Evolutionary conservation across 92 coral and sea anemone species (phyloP), one percentile per base, ranked within the genome.

Genomic region (Heteractis magnifica): DNA sequence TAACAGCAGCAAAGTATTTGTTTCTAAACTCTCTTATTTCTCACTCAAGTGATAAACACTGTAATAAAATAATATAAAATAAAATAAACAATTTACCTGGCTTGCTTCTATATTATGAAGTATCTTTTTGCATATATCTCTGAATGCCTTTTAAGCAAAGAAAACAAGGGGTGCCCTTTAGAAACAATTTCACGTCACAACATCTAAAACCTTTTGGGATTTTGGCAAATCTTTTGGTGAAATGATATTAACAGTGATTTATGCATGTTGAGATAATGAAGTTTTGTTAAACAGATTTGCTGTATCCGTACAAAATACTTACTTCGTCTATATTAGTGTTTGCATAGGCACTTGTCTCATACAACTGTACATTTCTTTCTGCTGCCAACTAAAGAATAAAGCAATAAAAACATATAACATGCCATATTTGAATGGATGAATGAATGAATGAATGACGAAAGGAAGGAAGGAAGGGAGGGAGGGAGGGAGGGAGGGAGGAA

Each of bases 301-400:
- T 34, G 44, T 34, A 34, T 34, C 44, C 0, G 44, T 34, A 51
- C 58, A 16, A 13, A 74, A 9, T 51, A 87, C 93, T 85, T 87
- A 92, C 99, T 82, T 92, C 92, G 77, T 96, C 99, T 76, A 97
- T 94, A 82, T 97, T 97, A 15, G 90, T 87, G 82, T 97, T 93
- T 71, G 98, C 86, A 82, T 86, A 94, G 48, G 99, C 99, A 92
- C 99, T 97, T 85, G 99, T 97, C 88, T 97, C 99, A 90, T 88
- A 94, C 56, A 97, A 92, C 52, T 91, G 87, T 79, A 97, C 91
- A 75, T 93, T 93, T 84, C 85, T 90, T 77, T 97, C 98, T 65
- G 94, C 89, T 76, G 99, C 95, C 76, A 97, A 89, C 99, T 97
- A 90, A 78, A 91, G 79, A 34, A 19, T 20, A 21, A 50, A 26